Percentiles rank a stretch among this genome's conserved stretches.
These are phyloP conservation scores for Acanthopleura granulata DNA, from an alignment of 2,888 invertebrate species.

Conservation along the genomic window DNA sequence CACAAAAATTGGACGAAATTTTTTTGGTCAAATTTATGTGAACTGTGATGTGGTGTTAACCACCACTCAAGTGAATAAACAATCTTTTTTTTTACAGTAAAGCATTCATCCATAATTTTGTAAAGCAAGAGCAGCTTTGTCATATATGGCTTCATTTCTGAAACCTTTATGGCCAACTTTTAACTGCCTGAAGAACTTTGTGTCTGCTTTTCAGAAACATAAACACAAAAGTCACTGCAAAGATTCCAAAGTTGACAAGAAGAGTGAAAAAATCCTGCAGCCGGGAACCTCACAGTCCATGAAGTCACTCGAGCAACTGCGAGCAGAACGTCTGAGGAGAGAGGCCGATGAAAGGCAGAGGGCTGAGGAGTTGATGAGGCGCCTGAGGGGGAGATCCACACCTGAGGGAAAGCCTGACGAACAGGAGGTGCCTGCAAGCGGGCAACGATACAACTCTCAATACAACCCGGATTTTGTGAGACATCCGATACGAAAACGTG, in stretches of 20 bases:
- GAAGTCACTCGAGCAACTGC: conserved; percentile 76
- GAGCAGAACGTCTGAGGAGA: conserved; percentile 83
- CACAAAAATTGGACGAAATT: too few species aligned
- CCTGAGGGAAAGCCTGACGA: conserved; percentile 22
- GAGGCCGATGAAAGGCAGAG: conserved; percentile 84
- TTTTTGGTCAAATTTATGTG: too few species aligned
- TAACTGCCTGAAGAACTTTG: conserved; percentile 14
- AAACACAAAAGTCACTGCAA: conserved; percentile 32
- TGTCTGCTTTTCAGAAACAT: conserved; percentile 30
- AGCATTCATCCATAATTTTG: too few species aligned
- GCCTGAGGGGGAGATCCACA: conserved; percentile 74
- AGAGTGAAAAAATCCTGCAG: conserved; percentile 42
- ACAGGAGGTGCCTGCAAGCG: conserved; percentile 28
- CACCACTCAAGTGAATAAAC: too few species aligned
- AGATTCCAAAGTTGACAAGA: conserved; percentile 32
- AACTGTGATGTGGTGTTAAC: too few species aligned
- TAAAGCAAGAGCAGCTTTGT: too few species aligned
- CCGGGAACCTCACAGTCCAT: conserved; percentile 33
- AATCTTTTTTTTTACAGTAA: too few species aligned
- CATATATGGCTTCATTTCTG: too few species aligned
- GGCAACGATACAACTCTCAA: conserved; percentile 92
- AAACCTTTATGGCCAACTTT: not conserved
- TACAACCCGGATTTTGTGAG: conserved; percentile 83
- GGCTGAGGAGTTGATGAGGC: conserved; percentile 80
- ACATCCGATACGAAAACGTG: conserved; percentile 6